phyloP scores from a whole-genome alignment of 1,140 invertebrate species.

The Camponotus vicinus region DNA sequence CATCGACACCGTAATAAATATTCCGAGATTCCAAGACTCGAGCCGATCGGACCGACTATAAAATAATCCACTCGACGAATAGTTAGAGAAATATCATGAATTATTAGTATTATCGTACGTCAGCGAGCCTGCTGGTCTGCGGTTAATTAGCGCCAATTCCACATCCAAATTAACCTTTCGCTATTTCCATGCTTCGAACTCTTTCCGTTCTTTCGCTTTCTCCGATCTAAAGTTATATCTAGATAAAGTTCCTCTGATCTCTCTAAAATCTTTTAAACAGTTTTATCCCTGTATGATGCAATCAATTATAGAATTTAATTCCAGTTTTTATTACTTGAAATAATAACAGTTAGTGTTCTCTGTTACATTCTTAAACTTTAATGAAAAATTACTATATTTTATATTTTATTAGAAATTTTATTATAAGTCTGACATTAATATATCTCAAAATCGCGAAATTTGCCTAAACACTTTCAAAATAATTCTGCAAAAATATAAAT shows the following conservation, averaged over 20 bases:
- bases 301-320: constrained; percentile 7
- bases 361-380: too few species aligned
- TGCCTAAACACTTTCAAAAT: too few species aligned
- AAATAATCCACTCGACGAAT: constrained; percentile 52
- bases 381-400: neutral
- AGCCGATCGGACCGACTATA: constrained; percentile 30
- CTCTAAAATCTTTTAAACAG: neutral
- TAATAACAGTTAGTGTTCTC: neutral
- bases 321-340: neutral
- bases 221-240: constrained; percentile 3
- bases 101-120: constrained; percentile 37
- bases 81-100: constrained; percentile 28
- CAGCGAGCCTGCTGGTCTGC: neutral
- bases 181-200: neutral
- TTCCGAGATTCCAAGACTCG: constrained; percentile 44
- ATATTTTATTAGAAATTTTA: neutral
- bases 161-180: constrained; percentile 24
- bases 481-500: too few species aligned
- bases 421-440: too few species aligned
- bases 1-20: constrained; percentile 47
- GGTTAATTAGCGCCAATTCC: constrained; percentile 45
- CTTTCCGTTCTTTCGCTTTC: constrained; percentile 39
- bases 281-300: neutral
- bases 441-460: too few species aligned
- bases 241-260: constrained; percentile 1